Percentiles rank a stretch among this genome's conserved stretches.
phyloP scores from a whole-genome alignment of 2,888 invertebrate genomes.

The Epistrophe grossulariae region DNA sequence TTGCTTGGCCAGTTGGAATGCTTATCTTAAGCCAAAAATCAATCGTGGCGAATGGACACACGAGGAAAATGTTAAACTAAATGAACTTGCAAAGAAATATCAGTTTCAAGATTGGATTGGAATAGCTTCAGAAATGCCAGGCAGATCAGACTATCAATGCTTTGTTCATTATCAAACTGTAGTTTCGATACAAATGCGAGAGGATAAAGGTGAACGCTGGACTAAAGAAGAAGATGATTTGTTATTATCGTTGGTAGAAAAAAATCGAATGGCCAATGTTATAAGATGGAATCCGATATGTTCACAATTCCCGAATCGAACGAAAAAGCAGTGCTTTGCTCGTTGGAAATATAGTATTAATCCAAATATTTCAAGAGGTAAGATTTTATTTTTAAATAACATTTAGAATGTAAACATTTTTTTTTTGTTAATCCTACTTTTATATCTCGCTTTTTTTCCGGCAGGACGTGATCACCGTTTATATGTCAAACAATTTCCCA shows the following conservation, averaged over 20 bases:
- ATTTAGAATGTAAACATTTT: not conserved
- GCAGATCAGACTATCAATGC: constrained; percentile 89
- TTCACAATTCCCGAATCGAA: constrained; percentile 86
- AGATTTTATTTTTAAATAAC: constrained; percentile 15
- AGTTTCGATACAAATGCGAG: constrained; percentile 78
- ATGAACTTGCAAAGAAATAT: constrained; percentile 82
- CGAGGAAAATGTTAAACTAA: constrained; percentile 84
- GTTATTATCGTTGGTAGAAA: constrained; percentile 87
- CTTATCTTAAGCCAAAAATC: constrained; percentile 88
- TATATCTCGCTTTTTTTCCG: too few relatives aligned
- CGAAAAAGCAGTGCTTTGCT: constrained; percentile 88
- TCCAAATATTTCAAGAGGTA: constrained; percentile 80
- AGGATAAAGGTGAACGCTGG: constrained; percentile 85
- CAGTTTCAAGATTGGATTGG: constrained; percentile 87
- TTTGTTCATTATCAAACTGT: constrained; percentile 88
- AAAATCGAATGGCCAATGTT: constrained; percentile 86
- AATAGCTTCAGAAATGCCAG: constrained; percentile 86
- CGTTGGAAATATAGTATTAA: constrained; percentile 84
- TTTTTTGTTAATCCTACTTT: not conserved
- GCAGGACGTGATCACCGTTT: too few relatives aligned
- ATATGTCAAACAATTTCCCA: too few relatives aligned
- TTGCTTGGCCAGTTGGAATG: constrained; percentile 89
- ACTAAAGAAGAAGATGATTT: constrained; percentile 88
- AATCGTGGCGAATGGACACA: constrained; percentile 86
- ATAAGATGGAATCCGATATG: constrained; percentile 91